Evolutionary conservation across 2,888 invertebrate species (phyloP).

Genomic region (Gibbula magus): DNA sequence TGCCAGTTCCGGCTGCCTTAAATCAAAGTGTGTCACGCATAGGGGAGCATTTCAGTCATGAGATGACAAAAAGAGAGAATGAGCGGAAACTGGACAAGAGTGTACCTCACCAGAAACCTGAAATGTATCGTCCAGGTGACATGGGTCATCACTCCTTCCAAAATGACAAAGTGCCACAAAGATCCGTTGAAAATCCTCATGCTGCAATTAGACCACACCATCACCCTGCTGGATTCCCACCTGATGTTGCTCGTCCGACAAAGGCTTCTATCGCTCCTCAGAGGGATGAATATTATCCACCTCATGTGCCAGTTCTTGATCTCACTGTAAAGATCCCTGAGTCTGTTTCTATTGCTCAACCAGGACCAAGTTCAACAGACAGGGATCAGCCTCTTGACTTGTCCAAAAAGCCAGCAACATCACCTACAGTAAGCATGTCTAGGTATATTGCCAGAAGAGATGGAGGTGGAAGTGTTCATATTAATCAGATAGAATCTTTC

Average conservation of each 20-base stretch:
- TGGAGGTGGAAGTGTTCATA: neutral
- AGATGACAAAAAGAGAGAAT: neutral
- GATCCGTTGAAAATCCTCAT: neutral
- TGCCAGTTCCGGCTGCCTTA: neutral
- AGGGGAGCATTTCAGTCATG: neutral
- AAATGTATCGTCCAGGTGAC: neutral
- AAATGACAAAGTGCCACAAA: neutral
- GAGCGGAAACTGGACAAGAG: neutral
- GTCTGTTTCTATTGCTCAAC: neutral
- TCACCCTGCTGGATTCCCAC: neutral
- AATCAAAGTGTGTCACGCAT: neutral
- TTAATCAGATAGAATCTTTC: neutral
- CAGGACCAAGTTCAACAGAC: neutral
- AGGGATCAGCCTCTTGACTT: constrained; percentile 39
- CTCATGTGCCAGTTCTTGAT: constrained; percentile 23
- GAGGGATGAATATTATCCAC: neutral
- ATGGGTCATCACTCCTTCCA: neutral
- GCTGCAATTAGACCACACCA: neutral
- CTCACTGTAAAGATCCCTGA: constrained; percentile 24
- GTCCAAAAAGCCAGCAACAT: constrained; percentile 33
- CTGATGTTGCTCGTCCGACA: neutral
- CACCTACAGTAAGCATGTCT: neutral
- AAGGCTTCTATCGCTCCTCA: neutral
- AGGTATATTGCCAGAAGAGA: neutral
- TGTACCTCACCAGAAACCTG: neutral